A percentile compares a stretch with the other conserved stretches of the same genome.
phyloP scores from a whole-genome alignment of 2,113 vertebrate species.

The Microcebus jonahi region DNA sequence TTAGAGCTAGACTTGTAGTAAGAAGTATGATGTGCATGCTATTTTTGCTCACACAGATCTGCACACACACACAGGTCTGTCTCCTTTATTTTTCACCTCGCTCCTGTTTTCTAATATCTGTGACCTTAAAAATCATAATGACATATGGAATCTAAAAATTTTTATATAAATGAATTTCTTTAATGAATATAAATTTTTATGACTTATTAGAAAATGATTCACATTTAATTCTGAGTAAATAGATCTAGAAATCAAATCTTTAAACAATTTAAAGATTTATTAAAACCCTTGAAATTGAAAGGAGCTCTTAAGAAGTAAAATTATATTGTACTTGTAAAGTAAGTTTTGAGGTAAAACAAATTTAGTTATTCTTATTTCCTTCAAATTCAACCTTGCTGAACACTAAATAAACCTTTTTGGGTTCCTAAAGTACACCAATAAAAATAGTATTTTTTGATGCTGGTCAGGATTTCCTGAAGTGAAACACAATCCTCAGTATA shows the following conservation, averaged over 20 bases:
- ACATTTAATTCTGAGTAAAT: neutral
- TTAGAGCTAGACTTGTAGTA: neutral
- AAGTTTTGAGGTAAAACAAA: neutral
- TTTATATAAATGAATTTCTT: neutral
- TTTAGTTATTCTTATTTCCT: neutral
- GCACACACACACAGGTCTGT: too few species aligned
- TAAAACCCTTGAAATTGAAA: neutral
- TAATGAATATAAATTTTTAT: neutral
- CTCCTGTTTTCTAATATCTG: neutral
- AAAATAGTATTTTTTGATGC: neutral
- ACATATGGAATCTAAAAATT: neutral
- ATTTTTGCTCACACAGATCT: too few species aligned
- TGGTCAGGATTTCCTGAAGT: neutral
- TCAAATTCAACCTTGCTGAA: neutral
- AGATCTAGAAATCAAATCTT: neutral
- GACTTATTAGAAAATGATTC: neutral
- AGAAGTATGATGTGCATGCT: neutral
- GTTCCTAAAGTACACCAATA: neutral
- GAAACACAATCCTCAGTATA: neutral
- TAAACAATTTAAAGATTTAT: neutral
- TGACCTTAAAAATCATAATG: neutral
- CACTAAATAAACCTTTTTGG: neutral
- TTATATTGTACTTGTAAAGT: neutral
- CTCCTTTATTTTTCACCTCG: neutral
- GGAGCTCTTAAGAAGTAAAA: neutral